These are phyloP conservation scores for Himalopsyche anomala DNA, from an alignment of 2,888 invertebrate species.

Conservation along the genomic window DNA sequence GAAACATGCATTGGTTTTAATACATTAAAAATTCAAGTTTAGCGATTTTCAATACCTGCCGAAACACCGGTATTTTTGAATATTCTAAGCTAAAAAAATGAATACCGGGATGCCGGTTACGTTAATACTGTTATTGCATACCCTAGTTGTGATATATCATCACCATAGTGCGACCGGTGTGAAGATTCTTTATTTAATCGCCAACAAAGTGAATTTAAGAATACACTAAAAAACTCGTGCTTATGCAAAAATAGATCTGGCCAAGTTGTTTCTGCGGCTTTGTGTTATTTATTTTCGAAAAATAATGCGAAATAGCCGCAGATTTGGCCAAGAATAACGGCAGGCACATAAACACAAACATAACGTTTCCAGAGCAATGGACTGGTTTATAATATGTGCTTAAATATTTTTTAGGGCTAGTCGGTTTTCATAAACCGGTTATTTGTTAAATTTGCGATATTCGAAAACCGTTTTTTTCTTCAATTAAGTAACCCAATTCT, in stretches of 20 bases:
- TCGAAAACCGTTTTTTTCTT: too few species aligned
- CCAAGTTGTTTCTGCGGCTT: slow-evolving; percentile 25
- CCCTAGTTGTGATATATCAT: background rate
- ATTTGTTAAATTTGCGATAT: too few species aligned
- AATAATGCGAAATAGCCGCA: slow-evolving; percentile 34
- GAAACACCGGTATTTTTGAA: too few species aligned
- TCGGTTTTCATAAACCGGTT: too few species aligned
- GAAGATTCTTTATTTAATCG: background rate
- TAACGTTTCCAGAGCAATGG: background rate
- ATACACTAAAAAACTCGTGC: slow-evolving; percentile 13
- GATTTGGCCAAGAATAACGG: slow-evolving; percentile 19
- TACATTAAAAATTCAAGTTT: too few species aligned
- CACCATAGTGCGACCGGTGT: background rate
- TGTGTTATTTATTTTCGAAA: slow-evolving; percentile 31
- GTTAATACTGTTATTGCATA: too few species aligned
- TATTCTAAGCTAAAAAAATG: too few species aligned
- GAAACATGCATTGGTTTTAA: too few species aligned
- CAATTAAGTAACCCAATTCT: too few species aligned
- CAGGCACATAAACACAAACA: slow-evolving; percentile 21
- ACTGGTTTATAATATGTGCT: background rate
- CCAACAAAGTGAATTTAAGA: slow-evolving; percentile 38
- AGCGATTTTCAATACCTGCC: too few species aligned
- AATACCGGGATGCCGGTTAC: too few species aligned
- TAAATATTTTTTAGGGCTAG: background rate
- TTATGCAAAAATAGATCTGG: background rate